A percentile compares a stretch with the other conserved stretches of the same genome.
These are phyloP conservation scores for Poecile atricapillus DNA, from an alignment of 2,113 vertebrate genomes.

Conservation along the genomic window DNA sequence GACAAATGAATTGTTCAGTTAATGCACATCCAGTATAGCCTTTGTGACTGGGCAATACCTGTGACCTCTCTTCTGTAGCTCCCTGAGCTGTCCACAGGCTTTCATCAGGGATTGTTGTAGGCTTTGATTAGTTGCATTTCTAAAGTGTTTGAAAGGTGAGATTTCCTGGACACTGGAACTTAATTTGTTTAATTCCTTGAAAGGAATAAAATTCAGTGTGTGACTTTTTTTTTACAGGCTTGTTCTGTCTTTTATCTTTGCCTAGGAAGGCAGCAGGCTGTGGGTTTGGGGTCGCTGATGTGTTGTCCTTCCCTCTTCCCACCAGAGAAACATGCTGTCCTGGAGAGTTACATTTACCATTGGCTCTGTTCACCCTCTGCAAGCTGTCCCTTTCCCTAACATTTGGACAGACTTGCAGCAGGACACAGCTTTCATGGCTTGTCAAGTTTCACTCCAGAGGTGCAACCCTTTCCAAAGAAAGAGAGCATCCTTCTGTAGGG, in stretches of 20 bases:
- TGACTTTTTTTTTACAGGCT: background rate
- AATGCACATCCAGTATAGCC: background rate
- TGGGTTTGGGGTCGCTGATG: background rate
- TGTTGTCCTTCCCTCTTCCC: constrained; percentile 22
- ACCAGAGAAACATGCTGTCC: constrained; percentile 25
- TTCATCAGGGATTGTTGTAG: background rate
- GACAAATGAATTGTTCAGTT: background rate
- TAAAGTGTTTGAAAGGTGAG: background rate
- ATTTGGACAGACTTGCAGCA: constrained; percentile 24
- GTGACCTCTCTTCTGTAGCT: background rate
- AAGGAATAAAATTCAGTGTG: background rate
- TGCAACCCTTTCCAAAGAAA: constrained; percentile 2
- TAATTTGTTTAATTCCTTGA: background rate
- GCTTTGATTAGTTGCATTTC: background rate
- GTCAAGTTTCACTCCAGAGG: constrained; percentile 6
- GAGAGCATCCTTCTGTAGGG: background rate
- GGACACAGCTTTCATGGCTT: background rate
- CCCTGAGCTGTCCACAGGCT: background rate
- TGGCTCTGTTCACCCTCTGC: constrained; percentile 40
- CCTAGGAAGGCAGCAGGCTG: background rate
- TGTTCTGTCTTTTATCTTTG: background rate
- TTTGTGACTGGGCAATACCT: background rate
- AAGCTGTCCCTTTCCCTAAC: constrained; percentile 39
- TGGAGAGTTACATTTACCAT: constrained; percentile 45
- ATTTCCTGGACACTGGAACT: background rate